These are phyloP conservation scores for Eubasilissa splendida DNA, from an alignment of 2,888 invertebrate species.

Conservation along the genomic window DNA sequence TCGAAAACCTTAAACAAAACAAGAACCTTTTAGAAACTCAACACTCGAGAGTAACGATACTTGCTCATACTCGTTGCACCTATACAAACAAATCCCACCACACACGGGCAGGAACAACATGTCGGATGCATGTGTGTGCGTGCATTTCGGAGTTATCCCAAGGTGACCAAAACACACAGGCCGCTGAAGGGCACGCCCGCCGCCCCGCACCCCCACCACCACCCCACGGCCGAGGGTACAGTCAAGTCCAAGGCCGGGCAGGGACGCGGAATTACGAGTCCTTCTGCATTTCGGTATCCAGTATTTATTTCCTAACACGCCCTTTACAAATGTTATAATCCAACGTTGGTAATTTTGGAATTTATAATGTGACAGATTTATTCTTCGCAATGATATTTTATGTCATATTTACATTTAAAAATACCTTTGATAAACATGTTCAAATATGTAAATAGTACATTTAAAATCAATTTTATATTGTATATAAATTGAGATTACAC, in stretches of 20 bases:
- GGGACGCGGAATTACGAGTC: slow-evolving; percentile 39
- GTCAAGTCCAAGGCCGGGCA: slow-evolving; percentile 55
- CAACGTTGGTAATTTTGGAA: too few relatives aligned
- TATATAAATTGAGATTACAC: too few relatives aligned
- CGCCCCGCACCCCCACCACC: slow-evolving; percentile 3
- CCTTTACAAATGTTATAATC: too few relatives aligned
- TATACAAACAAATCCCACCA: not conserved
- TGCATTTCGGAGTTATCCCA: slow-evolving; percentile 50
- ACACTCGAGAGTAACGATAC: not conserved
- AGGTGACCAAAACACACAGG: slow-evolving; percentile 58
- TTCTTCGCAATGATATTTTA: too few relatives aligned
- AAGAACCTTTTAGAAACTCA: not conserved
- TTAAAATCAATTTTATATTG: too few relatives aligned
- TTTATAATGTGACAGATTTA: too few relatives aligned
- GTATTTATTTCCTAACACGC: too few relatives aligned
- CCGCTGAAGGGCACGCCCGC: slow-evolving; percentile 48
- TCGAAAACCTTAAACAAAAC: too few relatives aligned
- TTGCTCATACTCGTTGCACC: not conserved
- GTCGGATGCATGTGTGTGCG: slow-evolving; percentile 32
- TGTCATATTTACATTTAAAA: too few relatives aligned
- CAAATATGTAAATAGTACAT: too few relatives aligned
- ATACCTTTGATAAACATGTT: too few relatives aligned
- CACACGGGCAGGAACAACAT: not conserved
- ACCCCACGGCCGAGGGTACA: slow-evolving; percentile 1
- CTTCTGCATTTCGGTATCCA: not conserved